A percentile compares a stretch with the other conserved stretches of the same genome.
Evolutionary conservation across 2,797 vertebrate genomes (phyloP).

Genomic region (Setipinna tenuifilis): DNA sequence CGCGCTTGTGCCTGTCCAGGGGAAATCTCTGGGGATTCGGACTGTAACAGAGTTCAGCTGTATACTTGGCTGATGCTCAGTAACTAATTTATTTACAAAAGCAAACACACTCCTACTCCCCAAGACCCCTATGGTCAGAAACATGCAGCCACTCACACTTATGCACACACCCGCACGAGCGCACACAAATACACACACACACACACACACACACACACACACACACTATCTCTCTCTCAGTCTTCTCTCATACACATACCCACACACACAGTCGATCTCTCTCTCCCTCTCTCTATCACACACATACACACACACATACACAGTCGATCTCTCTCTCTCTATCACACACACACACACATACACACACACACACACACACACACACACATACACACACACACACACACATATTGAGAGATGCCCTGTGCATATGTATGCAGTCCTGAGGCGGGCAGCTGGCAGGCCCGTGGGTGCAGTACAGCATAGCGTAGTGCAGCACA

Average conservation of each 20-base stretch:
- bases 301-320: not conserved
- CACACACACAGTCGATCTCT: not conserved
- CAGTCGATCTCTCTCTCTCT: not conserved
- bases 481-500: too few relatives aligned
- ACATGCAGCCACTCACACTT: constrained; percentile 9
- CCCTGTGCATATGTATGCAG: not conserved
- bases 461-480: not conserved
- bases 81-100: constrained; percentile 19
- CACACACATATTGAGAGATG: not conserved
- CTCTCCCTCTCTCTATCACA: not conserved
- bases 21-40: not conserved
- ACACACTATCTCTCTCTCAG: not conserved
- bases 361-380: not conserved
- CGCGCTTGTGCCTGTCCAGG: not conserved
- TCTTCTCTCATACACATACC: not conserved
- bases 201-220: not conserved
- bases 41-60: not conserved
- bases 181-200: constrained; percentile 19
- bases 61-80: not conserved
- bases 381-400: not conserved
- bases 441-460: not conserved
- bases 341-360: not conserved
- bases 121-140: not conserved
- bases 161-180: constrained; percentile 11
- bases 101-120: not conserved